phyloP scores from a whole-genome alignment of 2,888 invertebrate genomes.

The Cephus sareptanus region DNA sequence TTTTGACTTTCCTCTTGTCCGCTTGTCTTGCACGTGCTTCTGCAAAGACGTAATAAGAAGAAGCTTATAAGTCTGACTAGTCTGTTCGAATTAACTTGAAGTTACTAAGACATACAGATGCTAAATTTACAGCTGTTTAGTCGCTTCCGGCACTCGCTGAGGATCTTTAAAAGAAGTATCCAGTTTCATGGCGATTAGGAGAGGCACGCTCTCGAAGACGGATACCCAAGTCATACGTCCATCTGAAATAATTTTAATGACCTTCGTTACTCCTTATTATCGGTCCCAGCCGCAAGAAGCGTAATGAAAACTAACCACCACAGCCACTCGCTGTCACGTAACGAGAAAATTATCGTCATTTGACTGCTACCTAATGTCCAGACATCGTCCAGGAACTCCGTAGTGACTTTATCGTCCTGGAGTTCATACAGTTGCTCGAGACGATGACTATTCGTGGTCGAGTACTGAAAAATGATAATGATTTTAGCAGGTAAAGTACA shows the following conservation, averaged over 20 bases:
- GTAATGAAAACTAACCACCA: conserved; percentile 1
- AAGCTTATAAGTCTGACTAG: background rate
- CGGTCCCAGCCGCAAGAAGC: background rate
- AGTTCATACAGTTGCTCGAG: background rate
- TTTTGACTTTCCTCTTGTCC: background rate
- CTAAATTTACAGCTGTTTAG: background rate
- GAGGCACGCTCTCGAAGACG: background rate
- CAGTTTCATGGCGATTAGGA: background rate
- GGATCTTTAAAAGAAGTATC: background rate
- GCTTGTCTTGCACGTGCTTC: background rate
- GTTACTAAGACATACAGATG: background rate
- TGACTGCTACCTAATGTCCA: conserved; percentile 40
- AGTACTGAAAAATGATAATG: background rate
- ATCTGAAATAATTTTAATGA: conserved; percentile 34
- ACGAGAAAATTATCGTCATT: conserved; percentile 42
- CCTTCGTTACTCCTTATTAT: background rate
- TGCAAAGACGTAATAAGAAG: background rate
- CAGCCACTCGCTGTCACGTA: conserved; percentile 37
- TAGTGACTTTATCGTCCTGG: conserved; percentile 27
- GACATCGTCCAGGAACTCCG: conserved; percentile 4
- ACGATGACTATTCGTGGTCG: background rate
- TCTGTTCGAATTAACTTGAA: background rate
- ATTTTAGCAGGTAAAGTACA: background rate
- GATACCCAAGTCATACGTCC: background rate
- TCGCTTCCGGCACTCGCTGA: background rate